These are phyloP conservation scores for Capra hircus DNA, from an alignment of 2,113 vertebrate genomes.

Conservation along the genomic window DNA sequence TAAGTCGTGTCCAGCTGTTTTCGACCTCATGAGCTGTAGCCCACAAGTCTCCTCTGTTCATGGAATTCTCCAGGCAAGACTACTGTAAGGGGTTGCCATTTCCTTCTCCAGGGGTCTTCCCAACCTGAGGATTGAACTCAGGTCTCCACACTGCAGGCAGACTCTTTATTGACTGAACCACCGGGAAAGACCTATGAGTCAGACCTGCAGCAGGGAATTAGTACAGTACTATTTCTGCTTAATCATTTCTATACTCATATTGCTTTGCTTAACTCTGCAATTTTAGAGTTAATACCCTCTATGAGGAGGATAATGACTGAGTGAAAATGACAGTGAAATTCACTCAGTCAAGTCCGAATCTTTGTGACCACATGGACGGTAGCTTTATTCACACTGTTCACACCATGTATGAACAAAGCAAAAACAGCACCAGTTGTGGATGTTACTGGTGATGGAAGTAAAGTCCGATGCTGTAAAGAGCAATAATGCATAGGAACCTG, in stretches of 20 bases:
- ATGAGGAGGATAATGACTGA: not conserved
- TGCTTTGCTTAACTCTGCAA: not conserved
- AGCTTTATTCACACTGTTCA: not conserved
- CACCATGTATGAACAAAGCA: not conserved
- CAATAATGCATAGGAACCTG: not conserved
- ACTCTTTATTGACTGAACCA: not conserved
- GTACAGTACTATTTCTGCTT: not conserved
- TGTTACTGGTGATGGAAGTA: not conserved
- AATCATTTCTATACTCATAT: not conserved
- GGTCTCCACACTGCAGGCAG: not conserved
- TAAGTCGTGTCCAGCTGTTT: not conserved
- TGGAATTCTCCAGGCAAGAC: not conserved
- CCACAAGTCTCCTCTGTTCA: not conserved
- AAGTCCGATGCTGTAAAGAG: fast-evolving
- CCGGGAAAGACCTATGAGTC: not conserved
- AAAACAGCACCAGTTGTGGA: not conserved
- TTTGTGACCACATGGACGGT: not conserved
- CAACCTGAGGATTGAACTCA: fast-evolving
- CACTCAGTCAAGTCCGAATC: not conserved
- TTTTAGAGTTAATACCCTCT: not conserved
- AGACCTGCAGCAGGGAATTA: not conserved
- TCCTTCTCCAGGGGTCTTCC: not conserved
- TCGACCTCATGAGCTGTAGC: fast-evolving
- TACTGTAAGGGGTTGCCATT: not conserved
- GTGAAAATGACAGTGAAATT: not conserved